phyloP scores from a whole-genome alignment of 2,888 invertebrate species.

The Noctua pronuba region DNA sequence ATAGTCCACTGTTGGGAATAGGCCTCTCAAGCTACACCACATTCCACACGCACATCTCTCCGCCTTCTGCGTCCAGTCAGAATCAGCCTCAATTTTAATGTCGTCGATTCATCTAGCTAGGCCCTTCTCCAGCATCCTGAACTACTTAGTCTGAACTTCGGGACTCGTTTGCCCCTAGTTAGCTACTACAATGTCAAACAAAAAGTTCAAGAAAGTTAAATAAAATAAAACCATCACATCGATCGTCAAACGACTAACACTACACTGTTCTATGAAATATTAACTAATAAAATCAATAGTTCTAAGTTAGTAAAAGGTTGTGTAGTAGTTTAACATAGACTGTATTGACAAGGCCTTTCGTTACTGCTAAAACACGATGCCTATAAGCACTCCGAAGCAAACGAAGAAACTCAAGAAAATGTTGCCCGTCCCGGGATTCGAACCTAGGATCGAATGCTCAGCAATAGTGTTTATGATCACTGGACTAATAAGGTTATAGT shows the following conservation, averaged over 20 bases:
- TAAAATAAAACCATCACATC: neutral
- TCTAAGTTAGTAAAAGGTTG: neutral
- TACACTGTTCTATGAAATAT: neutral
- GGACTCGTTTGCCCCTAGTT: neutral
- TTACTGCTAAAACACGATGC: neutral
- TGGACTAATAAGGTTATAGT: neutral
- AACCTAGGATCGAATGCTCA: neutral
- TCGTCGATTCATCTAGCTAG: neutral
- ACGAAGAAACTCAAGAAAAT: neutral
- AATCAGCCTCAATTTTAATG: neutral
- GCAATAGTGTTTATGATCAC: neutral
- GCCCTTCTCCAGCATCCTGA: neutral
- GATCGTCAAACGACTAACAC: neutral
- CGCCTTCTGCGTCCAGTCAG: too few species aligned
- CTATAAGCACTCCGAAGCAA: neutral
- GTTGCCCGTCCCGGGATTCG: neutral
- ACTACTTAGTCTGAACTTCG: neutral
- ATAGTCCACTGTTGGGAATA: neutral
- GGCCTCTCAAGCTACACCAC: neutral
- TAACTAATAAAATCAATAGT: neutral
- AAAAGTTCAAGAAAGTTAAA: neutral
- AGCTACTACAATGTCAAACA: neutral
- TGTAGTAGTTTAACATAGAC: neutral
- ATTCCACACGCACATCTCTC: neutral
- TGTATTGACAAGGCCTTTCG: conserved; percentile 2